phyloP scores from a whole-genome alignment of 2,888 invertebrate species.

The Ophion ellenae region DNA sequence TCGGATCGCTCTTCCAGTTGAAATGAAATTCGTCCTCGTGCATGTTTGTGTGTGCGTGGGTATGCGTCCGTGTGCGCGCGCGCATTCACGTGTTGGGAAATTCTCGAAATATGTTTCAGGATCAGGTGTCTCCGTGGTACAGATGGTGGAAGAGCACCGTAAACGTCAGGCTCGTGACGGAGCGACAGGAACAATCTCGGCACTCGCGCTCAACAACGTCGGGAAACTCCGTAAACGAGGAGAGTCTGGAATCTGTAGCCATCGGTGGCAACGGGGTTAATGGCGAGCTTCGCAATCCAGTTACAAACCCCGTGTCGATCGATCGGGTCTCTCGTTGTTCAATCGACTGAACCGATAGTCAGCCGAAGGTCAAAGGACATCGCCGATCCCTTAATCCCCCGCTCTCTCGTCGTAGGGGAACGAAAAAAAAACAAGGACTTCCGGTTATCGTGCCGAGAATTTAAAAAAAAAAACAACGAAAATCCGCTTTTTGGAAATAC shows the following conservation, averaged over 20 bases:
- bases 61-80: neutral
- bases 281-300: conserved; percentile 31
- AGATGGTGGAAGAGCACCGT: conserved; percentile 88
- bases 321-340: conserved; percentile 33
- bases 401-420: neutral
- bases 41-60: neutral
- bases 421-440: neutral
- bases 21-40: neutral
- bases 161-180: conserved; percentile 86
- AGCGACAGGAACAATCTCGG: conserved; percentile 81
- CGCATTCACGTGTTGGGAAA: neutral
- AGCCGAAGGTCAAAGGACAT: conserved; percentile 18
- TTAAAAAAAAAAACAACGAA: neutral
- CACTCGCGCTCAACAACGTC: conserved; percentile 21
- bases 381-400: neutral
- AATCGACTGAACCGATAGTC: conserved; percentile 26
- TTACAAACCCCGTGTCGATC: conserved; percentile 23
- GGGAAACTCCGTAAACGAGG: conserved; percentile 46
- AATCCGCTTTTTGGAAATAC: neutral
- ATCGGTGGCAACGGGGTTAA: conserved; percentile 40
- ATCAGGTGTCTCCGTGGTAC: conserved; percentile 89
- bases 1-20: neutral
- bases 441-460: neutral
- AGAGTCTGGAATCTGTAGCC: conserved; percentile 36
- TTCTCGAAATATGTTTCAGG: conserved; percentile 76